Evolutionary conservation across 2,113 vertebrate species (phyloP), one percentile per base, ranked within the genome.

Genomic region (Hemiscyllium ocellatum): DNA sequence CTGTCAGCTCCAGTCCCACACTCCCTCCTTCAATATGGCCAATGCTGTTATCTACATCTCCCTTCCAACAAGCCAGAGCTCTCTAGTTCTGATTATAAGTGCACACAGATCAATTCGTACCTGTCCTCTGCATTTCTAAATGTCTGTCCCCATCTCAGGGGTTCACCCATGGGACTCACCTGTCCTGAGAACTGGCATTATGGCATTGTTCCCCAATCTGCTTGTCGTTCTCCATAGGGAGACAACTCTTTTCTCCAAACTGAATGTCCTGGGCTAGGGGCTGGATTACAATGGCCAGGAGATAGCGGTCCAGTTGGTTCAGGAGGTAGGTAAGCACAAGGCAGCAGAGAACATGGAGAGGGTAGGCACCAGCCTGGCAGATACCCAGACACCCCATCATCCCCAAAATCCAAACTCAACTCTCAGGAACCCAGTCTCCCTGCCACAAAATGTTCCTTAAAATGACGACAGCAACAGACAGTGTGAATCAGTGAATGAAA

Each of bases 261-360:
- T 69, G 61, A 8, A 96, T 26, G 22, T 96, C 96, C 61, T 95
- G 96, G 12, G 96, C 93, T 80, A 96, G 37, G 0, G 96, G 96
- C 20, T 50, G 76, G 22, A 95, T 86, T 4, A 96, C 96, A 7
- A 96, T 85, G 26, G 96, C 96, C 17, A 96, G 96, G 3, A 95
- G n/a, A 42, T 96, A 96, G 56, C 96, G 96, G 33, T 96, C 93
- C 42, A 96, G 96, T 61, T 96, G 96, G 61, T 96, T 96, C 22
- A 96, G 96, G 20, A 96, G 83, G 52, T 96, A 96, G 4, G 96
- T 86, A 13, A 86, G 26, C n/a, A 96, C 61, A 56, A 96, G 47
- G 19, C 94, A n/a, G 42, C 91, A 87, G 13, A 96, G 78, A 24
- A 96, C 91, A 22, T 96, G 95, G 37, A 96, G 26, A 13, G 96